Conservation (phyloP, 2,113 vertebrate species). For the Scomber colias region DNA sequence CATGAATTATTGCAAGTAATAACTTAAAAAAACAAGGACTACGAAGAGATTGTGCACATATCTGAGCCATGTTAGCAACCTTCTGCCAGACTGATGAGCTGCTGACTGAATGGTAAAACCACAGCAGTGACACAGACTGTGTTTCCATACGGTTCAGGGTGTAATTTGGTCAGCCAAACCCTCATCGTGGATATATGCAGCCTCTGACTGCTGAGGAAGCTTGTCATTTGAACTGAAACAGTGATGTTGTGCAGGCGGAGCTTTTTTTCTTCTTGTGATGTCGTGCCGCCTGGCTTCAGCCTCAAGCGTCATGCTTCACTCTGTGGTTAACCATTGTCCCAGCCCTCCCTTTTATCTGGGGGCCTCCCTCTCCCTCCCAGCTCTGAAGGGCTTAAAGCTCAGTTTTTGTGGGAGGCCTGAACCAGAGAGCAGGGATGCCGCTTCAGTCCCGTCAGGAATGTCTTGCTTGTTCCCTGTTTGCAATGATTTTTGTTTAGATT, state of each 20-base stretch:
- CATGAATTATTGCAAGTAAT: conserved; percentile 20
- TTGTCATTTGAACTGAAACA: conserved; percentile 41
- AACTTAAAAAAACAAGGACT: conserved; percentile 6
- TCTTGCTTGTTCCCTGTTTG: conserved; percentile 21
- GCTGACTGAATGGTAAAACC: conserved; percentile 54
- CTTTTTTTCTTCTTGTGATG: conserved; percentile 67
- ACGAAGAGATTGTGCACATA: conserved; percentile 9
- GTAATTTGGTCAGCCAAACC: conserved; percentile 66
- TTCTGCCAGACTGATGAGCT: conserved; percentile 38
- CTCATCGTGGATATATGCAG: conserved; percentile 43
- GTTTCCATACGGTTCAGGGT: conserved; percentile 58
- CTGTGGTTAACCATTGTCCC: conserved; percentile 83
- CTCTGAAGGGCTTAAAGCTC: conserved; percentile 52
- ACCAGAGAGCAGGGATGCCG: conserved; percentile 51
- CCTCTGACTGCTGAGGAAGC: conserved; percentile 40
- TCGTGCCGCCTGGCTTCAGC: conserved; percentile 65
- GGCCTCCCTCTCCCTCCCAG: conserved; percentile 53
- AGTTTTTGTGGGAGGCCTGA: conserved; percentile 52
- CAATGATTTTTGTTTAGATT: not conserved
- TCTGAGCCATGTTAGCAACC: conserved; percentile 22
- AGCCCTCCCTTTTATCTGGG: conserved; percentile 65
- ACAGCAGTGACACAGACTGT: conserved; percentile 60
- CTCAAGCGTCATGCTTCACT: conserved; percentile 61
- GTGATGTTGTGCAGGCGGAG: conserved; percentile 52
- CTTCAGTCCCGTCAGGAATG: conserved; percentile 40